Evolutionary conservation across 2,113 vertebrate species (phyloP).

Genomic region (Grammomys surdaster): DNA sequence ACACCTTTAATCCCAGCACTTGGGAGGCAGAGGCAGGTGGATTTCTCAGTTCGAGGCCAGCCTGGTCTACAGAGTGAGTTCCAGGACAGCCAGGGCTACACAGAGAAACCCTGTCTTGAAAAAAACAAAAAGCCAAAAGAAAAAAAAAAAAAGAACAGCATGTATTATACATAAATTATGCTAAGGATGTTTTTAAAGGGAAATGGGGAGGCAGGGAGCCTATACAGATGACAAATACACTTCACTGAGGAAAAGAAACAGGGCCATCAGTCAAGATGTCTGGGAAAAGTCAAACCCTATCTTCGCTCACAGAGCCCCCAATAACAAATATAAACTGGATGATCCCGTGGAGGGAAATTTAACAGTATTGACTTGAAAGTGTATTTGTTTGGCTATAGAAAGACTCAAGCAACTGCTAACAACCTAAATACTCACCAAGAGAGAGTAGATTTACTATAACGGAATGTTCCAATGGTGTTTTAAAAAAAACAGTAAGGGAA

Average conservation of each 20-base stretch:
- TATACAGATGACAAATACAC: not conserved
- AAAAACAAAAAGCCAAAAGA: no score
- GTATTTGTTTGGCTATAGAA: not conserved
- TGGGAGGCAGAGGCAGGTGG: no score
- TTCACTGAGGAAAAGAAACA: not conserved
- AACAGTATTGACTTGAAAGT: not conserved
- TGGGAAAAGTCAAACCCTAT: not conserved
- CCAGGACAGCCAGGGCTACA: no score
- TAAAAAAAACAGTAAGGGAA: not conserved
- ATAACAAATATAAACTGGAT: not conserved
- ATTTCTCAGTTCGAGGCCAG: no score
- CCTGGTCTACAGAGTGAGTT: no score
- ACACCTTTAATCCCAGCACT: no score
- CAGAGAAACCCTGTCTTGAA: no score
- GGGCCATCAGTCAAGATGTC: not conserved
- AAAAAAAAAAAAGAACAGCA: not conserved
- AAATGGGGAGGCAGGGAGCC: not conserved
- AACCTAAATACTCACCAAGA: slow-evolving; percentile 39
- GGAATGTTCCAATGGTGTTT: not conserved
- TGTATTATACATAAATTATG: not conserved
- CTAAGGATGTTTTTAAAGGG: not conserved
- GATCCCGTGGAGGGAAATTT: not conserved
- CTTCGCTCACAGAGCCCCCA: not conserved
- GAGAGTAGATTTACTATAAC: not conserved
- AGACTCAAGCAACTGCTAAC: slow-evolving; percentile 28